Percentiles rank a stretch among this genome's conserved stretches.
phyloP scores from a whole-genome alignment of 2,888 invertebrate genomes.

The Microplitis manilae region DNA sequence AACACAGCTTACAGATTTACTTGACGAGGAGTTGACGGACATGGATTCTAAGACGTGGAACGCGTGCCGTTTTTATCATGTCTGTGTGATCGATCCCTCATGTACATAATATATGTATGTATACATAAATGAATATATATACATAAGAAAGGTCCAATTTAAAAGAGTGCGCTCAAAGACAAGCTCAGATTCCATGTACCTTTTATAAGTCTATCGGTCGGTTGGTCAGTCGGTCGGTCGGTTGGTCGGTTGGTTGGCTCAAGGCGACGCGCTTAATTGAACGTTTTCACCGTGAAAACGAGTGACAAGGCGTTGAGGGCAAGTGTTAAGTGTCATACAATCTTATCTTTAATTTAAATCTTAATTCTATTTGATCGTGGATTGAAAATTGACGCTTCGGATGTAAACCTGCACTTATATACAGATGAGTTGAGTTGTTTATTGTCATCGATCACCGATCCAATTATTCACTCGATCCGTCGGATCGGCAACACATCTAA shows the following conservation, averaged over 20 bases:
- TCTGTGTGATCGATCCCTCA: background rate
- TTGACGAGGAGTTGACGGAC: conserved; percentile 1
- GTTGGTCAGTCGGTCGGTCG: background rate
- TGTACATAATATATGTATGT: background rate
- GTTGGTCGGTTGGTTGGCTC: conserved; percentile 1
- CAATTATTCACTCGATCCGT: background rate
- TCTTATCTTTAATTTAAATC: background rate
- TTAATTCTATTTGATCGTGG: background rate
- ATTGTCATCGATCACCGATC: conserved; percentile 1
- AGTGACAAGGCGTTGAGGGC: conserved; percentile 54
- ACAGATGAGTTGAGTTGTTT: background rate
- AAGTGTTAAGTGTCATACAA: conserved; percentile 40
- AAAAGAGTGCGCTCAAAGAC: background rate
- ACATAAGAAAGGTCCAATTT: background rate
- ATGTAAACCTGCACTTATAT: background rate
- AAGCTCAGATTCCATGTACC: background rate
- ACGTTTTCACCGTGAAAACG: conserved; percentile 39
- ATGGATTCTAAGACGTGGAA: background rate
- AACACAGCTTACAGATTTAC: background rate
- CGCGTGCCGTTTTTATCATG: background rate
- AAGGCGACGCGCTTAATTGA: conserved; percentile 47
- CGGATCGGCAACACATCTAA: background rate
- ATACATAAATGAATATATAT: background rate
- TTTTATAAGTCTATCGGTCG: background rate
- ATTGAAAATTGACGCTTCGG: background rate